Base-by-base conservation (phyloP, 2,113 vertebrate species). In the Xenopus tropicalis region DNA sequence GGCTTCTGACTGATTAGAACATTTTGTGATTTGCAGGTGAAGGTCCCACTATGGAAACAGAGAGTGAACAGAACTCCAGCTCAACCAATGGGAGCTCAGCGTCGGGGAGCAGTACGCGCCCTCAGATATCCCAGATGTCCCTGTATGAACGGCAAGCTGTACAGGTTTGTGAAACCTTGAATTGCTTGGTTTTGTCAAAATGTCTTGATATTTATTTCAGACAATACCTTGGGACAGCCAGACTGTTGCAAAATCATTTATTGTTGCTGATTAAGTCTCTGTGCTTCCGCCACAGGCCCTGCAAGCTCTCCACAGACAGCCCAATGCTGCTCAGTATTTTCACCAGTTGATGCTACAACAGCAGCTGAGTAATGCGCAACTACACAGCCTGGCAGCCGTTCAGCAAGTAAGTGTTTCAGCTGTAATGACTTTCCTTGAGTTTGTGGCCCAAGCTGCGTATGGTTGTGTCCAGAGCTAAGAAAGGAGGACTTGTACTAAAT, bases 291-390 rank as follows among this genome's bases (percentile, higher is more conserved):
- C 37, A 0, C 37, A 98, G 97, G 97, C 97, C 69, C 87, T 98
- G 23, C 97, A 98, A 79, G 97, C 97, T 0, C 85, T 98, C 56
- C 97, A 98, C 83, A 91, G 97, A 70, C 97, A 98, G 82, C 97
- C 97, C 25, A 97, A 98, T 78, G 97, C 97, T 22, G 96, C 97
- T 63, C 97, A 98, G 81, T 98, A 98, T 81, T 98, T 98, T 75
- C 96, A 98, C 82, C 97, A 98, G 83, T 93, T 98, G 75, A 98
- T 98, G 97, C 90, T 98, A 65, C 97, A 98, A 79, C 97, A 98
- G 86, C 97, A 98, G 83, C 95, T 98, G 83, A 98, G 88, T 77
- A 98, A 85, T 71, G 97, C 96, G 58, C 97, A 98, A 79, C 88
- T 98, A 58, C 95, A 98, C 64, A 98, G 95, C 80, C 80, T 98